phyloP scores from a whole-genome alignment of 2,113 vertebrate genomes.

The Neotoma lepida region DNA sequence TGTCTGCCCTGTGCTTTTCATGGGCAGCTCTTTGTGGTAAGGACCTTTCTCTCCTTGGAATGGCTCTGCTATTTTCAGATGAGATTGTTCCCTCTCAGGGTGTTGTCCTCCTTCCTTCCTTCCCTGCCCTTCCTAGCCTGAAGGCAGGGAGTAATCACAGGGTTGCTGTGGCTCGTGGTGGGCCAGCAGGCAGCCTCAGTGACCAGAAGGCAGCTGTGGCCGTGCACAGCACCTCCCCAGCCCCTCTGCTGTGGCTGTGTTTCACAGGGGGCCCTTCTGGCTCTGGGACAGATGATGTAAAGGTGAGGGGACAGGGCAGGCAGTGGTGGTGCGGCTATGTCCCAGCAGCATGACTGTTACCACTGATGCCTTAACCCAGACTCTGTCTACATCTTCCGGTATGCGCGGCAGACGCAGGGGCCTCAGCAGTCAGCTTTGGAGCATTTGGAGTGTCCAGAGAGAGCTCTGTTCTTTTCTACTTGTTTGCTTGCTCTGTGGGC shows the following conservation, averaged over 20 bases:
- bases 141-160: conserved; percentile 52
- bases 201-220: not conserved
- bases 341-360: not conserved
- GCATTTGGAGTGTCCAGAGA: not conserved
- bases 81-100: not conserved
- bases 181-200: not conserved
- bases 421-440: not conserved
- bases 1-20: not conserved
- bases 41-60: not conserved
- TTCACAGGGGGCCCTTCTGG: not conserved
- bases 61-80: conserved; percentile 39
- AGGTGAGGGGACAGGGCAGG: not conserved
- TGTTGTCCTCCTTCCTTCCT: conserved; percentile 60
- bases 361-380: not conserved
- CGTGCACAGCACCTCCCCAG: not conserved
- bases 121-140: conserved; percentile 38
- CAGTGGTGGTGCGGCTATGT: not conserved
- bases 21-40: accelerated
- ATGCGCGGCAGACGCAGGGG: not conserved
- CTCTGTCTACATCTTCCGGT: accelerated
- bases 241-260: not conserved
- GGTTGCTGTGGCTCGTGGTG: conserved; percentile 45
- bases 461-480: not conserved
- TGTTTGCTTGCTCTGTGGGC: not conserved
- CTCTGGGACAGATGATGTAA: not conserved